Percentiles rank a stretch among this genome's conserved stretches.
Conservation (phyloP, 2,113 vertebrate species). For the Condylura cristata region DNA sequence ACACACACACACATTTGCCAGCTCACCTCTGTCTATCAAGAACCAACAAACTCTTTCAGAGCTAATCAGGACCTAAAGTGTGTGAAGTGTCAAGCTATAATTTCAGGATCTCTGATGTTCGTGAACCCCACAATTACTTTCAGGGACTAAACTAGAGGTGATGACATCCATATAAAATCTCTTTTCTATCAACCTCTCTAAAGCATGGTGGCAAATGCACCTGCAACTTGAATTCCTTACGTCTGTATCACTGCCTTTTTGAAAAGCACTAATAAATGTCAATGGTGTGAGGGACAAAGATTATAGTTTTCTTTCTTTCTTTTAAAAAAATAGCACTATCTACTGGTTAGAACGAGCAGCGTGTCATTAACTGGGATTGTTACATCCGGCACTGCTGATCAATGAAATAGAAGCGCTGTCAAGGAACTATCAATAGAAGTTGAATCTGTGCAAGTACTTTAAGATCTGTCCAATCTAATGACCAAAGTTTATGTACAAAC, state of each 20-base stretch:
- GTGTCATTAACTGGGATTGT: not conserved
- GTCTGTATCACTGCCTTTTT: not conserved
- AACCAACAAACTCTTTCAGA: not conserved
- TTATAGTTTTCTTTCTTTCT: slow-evolving; percentile 49
- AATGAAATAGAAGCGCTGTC: not conserved
- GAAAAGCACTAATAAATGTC: slow-evolving; percentile 58
- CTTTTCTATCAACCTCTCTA: not conserved
- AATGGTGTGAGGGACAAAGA: not conserved
- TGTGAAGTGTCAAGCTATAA: slow-evolving; percentile 31
- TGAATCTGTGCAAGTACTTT: not conserved
- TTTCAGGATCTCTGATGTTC: slow-evolving; percentile 45
- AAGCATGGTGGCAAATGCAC: not conserved
- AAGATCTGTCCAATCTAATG: not conserved
- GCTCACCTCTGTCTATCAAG: not conserved
- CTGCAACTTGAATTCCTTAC: slow-evolving; percentile 31
- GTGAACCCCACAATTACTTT: slow-evolving; percentile 59
- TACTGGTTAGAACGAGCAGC: not conserved
- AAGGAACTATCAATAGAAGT: not conserved
- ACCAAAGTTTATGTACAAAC: not conserved
- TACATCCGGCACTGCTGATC: not conserved
- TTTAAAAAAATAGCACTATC: not conserved
- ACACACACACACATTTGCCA: not conserved
- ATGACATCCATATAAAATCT: slow-evolving; percentile 18
- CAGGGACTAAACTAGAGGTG: not conserved
- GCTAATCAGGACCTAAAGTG: slow-evolving; percentile 25